These are phyloP conservation scores for Danio albolineatus DNA, from an alignment of 2,797 vertebrate species.

Conservation along the genomic window DNA sequence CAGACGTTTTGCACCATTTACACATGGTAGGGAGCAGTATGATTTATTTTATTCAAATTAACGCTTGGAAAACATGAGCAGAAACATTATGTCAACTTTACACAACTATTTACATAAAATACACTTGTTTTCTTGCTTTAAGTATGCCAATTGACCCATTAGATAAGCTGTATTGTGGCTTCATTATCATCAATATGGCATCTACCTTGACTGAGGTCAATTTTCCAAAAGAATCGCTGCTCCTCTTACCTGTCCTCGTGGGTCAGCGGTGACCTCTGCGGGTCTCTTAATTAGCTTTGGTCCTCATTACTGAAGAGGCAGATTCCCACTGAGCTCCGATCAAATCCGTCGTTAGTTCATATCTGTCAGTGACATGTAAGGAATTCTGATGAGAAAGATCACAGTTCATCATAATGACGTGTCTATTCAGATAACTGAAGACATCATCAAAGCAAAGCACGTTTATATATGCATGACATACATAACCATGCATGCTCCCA, in stretches of 20 bases:
- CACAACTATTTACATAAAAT: too few relatives aligned
- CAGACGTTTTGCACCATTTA: too few relatives aligned
- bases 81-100: too few relatives aligned
- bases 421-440: conserved; percentile 47
- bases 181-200: neutral
- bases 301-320: conserved; percentile 53
- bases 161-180: neutral
- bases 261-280: conserved; percentile 35
- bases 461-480: conserved; percentile 19
- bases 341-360: conserved; percentile 54
- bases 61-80: too few relatives aligned
- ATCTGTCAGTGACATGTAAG: conserved; percentile 42
- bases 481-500: too few relatives aligned
- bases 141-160: too few relatives aligned
- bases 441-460: conserved; percentile 35
- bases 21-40: too few relatives aligned
- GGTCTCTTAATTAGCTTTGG: conserved; percentile 52
- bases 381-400: conserved; percentile 56
- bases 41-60: too few relatives aligned
- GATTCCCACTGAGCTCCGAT: conserved; percentile 47
- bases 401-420: conserved; percentile 49
- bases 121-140: too few relatives aligned
- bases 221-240: neutral
- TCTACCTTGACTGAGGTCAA: neutral
- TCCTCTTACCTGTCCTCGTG: conserved; percentile 6